Base-by-base conservation (phyloP, 1,140 invertebrate genomes). In the Zaprionus camerounensis region DNA sequence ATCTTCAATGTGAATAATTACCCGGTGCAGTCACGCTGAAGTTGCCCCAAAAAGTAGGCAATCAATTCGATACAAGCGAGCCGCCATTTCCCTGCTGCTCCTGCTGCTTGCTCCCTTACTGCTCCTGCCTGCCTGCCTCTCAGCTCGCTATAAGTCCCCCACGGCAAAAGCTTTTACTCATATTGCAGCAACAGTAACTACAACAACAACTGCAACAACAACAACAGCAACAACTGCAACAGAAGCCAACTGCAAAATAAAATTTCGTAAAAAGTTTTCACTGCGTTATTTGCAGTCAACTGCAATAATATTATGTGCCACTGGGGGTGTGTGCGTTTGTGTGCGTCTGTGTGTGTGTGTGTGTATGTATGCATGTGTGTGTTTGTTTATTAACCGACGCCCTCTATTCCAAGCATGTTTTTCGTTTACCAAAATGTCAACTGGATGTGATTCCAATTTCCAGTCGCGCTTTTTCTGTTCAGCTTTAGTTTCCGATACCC, bases 81-180 rank as follows among this genome's bases (percentile, higher is more conserved):
- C 61, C 22, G 34, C 28, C 41, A 17, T 46, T 12, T 24, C 20
- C 3, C 46, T 24, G 20, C 46, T 24, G 11, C 46, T 13, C 17
- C 46, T 5, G 17, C 20, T 17, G 41, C 15, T n/a, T 46, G n/a
- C 17, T 5, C 41, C 20, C 12, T 11, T 13, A 9, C 46, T 51
- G 38, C 46, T n/a, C n/a, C n/a, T n/a, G n/a, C n/a, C 36, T 13
- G 9, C 12, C 6, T 12, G 46, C 46, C 22, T 3, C 46, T 51
- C 41, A 9, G 41, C 41, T 22, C 20, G 46, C 67, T n/a, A 56
- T 41, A 59, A 59, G 26, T 71, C 11, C 38, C 73, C 68, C 11
- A 49, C 15, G 68, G 53, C 41, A 59, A 71, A 76, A 65, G 68
- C 59, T 76, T 64, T 75, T 71, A 69, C 68, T 71, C 61, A 64